Percentiles rank a stretch among this genome's conserved stretches.
These are phyloP conservation scores for Spinibarbus caldwelli DNA, from an alignment of 2,797 vertebrate species.

Conservation along the genomic window DNA sequence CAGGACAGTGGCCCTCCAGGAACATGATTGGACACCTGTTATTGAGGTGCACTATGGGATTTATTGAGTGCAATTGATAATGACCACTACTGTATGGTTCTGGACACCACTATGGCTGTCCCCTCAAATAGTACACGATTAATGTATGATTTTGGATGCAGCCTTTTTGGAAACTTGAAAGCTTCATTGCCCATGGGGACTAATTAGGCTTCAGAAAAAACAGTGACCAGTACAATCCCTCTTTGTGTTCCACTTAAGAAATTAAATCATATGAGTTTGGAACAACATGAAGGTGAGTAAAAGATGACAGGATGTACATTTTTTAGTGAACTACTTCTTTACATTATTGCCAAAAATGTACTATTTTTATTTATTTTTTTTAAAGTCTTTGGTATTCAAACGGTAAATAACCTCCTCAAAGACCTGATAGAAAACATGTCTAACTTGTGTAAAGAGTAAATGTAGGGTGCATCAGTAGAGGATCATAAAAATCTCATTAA, in stretches of 20 bases:
- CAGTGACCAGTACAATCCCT: not conserved
- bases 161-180: not conserved
- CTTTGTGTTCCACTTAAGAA: not conserved
- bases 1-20: too few species aligned
- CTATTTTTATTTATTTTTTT: too few species aligned
- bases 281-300: not conserved
- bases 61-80: not conserved
- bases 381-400: not conserved
- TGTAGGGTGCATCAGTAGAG: not conserved
- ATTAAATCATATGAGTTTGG: not conserved
- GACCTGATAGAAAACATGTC: not conserved
- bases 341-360: not conserved
- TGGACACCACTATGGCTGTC: not conserved
- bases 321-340: not conserved
- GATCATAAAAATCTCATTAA: not conserved
- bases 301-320: not conserved
- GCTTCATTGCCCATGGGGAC: not conserved
- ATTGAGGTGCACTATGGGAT: not conserved
- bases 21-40: not conserved
- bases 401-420: not conserved
- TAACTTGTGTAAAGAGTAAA: not conserved
- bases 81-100: not conserved
- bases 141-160: not conserved
- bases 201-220: conserved; percentile 6
- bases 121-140: too few species aligned